Percentiles rank a stretch among this genome's conserved stretches.
Conservation (phyloP, 92 coral and sea anemone genomes). For the Plumapathes pennacea region DNA sequence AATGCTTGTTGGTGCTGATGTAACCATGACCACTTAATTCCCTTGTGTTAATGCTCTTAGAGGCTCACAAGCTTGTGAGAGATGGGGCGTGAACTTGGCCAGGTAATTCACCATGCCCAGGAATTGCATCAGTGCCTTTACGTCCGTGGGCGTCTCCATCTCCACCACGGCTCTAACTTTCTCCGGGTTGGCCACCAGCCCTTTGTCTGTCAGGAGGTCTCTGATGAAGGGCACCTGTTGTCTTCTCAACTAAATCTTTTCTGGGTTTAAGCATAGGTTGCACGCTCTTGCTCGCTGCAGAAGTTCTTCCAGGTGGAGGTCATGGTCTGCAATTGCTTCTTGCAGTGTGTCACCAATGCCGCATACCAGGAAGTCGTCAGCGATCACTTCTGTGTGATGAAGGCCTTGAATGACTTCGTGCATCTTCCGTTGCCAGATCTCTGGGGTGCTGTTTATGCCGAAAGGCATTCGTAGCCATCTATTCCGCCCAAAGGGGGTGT, state of each 20-base stretch:
- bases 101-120: conserved; percentile 4
- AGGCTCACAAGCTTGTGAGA: conserved; percentile 4
- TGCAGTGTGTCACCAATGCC: conserved; percentile 22
- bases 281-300: conserved; percentile 21
- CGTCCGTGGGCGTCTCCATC: neutral
- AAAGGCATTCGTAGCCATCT: conserved; percentile 29
- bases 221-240: conserved; percentile 9
- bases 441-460: conserved; percentile 38
- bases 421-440: conserved; percentile 22
- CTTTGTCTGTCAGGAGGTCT: conserved; percentile 4
- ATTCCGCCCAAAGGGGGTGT: conserved; percentile 35
- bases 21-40: neutral
- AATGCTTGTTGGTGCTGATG: too few relatives aligned
- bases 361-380: conserved; percentile 24
- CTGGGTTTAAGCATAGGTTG: conserved; percentile 14
- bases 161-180: neutral
- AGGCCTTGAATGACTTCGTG: conserved; percentile 21
- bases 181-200: conserved; percentile 14
- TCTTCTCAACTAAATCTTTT: conserved; percentile 1
- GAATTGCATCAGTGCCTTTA: neutral
- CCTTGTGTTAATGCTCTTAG: conserved; percentile 1
- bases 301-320: conserved; percentile 18
- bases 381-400: conserved; percentile 7
- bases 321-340: conserved; percentile 25
- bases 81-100: conserved; percentile 3